Percentiles rank a stretch among this genome's conserved stretches.
These are phyloP conservation scores for Bathynomus jamesi DNA, from an alignment of 1,140 invertebrate species.

Conservation along the genomic window DNA sequence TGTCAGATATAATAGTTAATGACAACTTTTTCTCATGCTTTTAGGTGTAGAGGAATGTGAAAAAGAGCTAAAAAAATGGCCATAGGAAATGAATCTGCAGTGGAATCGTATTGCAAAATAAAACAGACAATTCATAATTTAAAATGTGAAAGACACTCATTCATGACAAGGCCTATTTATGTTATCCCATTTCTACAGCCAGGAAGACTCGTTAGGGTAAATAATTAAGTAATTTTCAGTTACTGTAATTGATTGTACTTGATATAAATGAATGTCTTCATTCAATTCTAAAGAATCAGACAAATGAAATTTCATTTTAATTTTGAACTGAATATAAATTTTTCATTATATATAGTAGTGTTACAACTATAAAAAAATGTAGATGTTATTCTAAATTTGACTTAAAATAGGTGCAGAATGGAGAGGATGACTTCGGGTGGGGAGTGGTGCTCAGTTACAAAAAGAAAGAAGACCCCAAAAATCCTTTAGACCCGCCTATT, in stretches of 20 bases:
- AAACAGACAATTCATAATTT: slow-evolving; percentile 69
- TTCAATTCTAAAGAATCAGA: too few species aligned
- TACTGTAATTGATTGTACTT: too few species aligned
- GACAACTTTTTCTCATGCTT: slow-evolving; percentile 8
- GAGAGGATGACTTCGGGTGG: slow-evolving; percentile 87
- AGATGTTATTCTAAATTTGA: too few species aligned
- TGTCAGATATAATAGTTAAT: too few species aligned
- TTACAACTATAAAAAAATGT: too few species aligned
- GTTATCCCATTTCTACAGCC: slow-evolving; percentile 88
- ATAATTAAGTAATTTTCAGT: too few species aligned
- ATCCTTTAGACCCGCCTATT: slow-evolving; percentile 41
- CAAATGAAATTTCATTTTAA: too few species aligned
- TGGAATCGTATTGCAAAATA: slow-evolving; percentile 76
- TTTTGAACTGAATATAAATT: too few species aligned
- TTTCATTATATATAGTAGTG: too few species aligned
- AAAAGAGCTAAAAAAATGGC: slow-evolving; percentile 35
- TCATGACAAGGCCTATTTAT: slow-evolving; percentile 77
- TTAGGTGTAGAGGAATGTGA: slow-evolving; percentile 27
- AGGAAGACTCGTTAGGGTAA: slow-evolving; percentile 82
- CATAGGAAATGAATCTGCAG: slow-evolving; percentile 59
- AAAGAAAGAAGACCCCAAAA: slow-evolving; percentile 53
- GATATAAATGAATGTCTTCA: too few species aligned
- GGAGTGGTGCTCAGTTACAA: slow-evolving; percentile 90
- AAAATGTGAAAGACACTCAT: slow-evolving; percentile 62
- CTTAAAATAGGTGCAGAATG: slow-evolving; percentile 73